Conservation (phyloP, 2,888 invertebrate species). For the Polyommatus iphigenia region DNA sequence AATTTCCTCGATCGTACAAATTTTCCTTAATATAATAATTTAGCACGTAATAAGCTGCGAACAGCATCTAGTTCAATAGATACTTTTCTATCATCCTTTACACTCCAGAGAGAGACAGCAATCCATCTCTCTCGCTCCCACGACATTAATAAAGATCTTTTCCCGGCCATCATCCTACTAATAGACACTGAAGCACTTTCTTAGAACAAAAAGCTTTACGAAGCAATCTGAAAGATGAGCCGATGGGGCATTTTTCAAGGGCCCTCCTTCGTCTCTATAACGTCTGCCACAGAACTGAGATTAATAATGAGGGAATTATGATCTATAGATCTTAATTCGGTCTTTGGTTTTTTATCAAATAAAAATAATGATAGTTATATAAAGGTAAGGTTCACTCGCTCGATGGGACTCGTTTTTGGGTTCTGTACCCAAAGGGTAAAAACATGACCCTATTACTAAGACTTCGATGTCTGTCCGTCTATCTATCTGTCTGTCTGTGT, state of each 20-base stretch:
- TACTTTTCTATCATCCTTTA: neutral
- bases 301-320: constrained; percentile 19
- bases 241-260: constrained; percentile 33
- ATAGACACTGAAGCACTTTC: constrained; percentile 32
- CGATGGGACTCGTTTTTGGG: no score
- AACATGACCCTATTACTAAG: no score
- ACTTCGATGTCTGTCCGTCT: no score
- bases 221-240: constrained; percentile 33
- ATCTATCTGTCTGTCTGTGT: no score
- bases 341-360: neutral
- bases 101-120: constrained; percentile 3
- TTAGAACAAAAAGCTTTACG: constrained; percentile 33
- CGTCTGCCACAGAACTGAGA: neutral
- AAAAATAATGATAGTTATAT: no score
- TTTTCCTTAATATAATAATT: no score
- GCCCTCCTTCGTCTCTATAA: constrained; percentile 19
- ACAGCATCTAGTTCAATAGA: no score
- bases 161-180: constrained; percentile 34
- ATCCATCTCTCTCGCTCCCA: constrained; percentile 39
- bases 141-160: constrained; percentile 32
- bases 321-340: neutral
- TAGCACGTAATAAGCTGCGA: no score
- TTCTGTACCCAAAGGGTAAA: no score
- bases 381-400: no score
- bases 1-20: no score